Base-by-base conservation (phyloP, 2,888 invertebrate genomes). In the Barypeithes pellucidus region DNA sequence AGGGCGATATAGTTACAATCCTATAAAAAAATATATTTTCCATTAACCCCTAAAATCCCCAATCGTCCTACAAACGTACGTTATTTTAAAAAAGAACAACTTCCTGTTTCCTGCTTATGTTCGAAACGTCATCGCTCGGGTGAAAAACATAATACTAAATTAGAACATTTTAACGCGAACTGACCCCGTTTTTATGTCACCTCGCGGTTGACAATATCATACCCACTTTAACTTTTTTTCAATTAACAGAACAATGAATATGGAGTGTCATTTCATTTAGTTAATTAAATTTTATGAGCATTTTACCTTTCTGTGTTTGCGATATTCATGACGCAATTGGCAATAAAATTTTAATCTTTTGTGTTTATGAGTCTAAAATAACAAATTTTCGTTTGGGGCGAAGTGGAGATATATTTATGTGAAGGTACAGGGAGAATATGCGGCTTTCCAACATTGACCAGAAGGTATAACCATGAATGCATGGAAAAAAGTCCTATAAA, bases 31-130 rank as follows among this genome's bases (percentile, higher is more conserved):
- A 29, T 7, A 2, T 29, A 29, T 29, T 29, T 29, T 29, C 29
- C 7, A 29, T 29, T 29, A 29, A 29, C 29, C 29, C 29, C 29
- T 29, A 24, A 24, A 3, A 24, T 5, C 5, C 24, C 5, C 24
- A 50, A n/a, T n/a, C 22, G n/a, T 24, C 8, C 1, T 24, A 22
- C 1, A 50, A 57, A n/a, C 18, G 14, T 33, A 33, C 54, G 54
- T 33, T 57, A 29, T 57, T 14, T 16, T 33, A 33, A 57, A 57
- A 29, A 16, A 33, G 54, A 57, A 16, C 2, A 33, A 33, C 33
- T n/a, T 54, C 52, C 52, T 54, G 52, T 54, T 54, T 57, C 36
- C 54, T 57, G 54, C 54, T 57, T 29, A 57, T 29, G 54, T 57
- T 29, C 3, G 24, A 57, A 33, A 57, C 33, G 54, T 57, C 54